phyloP scores from a whole-genome alignment of 2,888 invertebrate species.

The Hyppa rectilinea region DNA sequence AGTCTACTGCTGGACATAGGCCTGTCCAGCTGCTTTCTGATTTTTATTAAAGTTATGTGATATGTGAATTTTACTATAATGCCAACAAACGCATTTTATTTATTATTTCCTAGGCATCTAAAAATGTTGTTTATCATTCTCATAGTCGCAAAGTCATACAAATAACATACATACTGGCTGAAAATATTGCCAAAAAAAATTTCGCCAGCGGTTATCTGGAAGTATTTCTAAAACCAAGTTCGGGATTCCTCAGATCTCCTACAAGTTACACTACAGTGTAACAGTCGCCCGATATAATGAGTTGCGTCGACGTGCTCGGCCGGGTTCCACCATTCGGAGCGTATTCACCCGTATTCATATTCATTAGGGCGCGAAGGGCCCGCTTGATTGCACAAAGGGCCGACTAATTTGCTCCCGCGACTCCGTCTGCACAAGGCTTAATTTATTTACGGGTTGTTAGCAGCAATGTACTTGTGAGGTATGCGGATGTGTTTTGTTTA shows the following conservation, averaged over 20 bases:
- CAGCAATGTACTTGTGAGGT: constrained; percentile 66
- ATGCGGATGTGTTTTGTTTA: constrained; percentile 60
- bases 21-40: too few species aligned
- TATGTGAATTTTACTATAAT: too few species aligned
- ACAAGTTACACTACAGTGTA: constrained; percentile 69
- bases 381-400: constrained; percentile 91
- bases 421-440: constrained; percentile 81
- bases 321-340: constrained; percentile 77
- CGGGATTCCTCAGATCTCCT: neutral
- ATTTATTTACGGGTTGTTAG: constrained; percentile 82
- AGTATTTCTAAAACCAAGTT: too few species aligned
- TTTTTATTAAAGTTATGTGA: too few species aligned
- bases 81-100: too few species aligned
- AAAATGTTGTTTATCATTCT: too few species aligned
- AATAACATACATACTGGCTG: too few species aligned
- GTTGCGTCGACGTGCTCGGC: constrained; percentile 79
- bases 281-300: constrained; percentile 75
- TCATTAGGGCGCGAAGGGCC: constrained; percentile 88
- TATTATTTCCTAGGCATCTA: too few species aligned
- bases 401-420: constrained; percentile 87
- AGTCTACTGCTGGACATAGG: too few species aligned
- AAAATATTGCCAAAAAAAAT: too few species aligned
- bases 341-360: constrained; percentile 88
- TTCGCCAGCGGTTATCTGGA: too few species aligned
- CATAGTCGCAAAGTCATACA: too few species aligned